Base-by-base conservation (phyloP, 1,140 invertebrate species). In the Danaus plexippus region DNA sequence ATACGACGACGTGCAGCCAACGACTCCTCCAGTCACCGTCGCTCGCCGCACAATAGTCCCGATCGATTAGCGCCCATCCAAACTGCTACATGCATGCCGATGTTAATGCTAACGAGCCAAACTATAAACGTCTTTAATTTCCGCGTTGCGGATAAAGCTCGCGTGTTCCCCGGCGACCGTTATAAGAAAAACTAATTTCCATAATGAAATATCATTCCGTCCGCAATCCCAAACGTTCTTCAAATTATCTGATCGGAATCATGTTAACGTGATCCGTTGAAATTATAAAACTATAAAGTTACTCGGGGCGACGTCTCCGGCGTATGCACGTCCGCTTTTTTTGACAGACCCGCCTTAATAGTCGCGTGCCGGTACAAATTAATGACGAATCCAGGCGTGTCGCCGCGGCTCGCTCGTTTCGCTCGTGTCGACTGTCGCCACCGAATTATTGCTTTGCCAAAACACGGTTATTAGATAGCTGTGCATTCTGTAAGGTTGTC, bases 141-240 rank as follows among this genome's bases (percentile, higher is more conserved):
- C 55, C 70, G 60, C 63, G 58, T 43, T 51, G 49, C 63, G 57
- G 57, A 48, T 47, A 55, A 47, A 45, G 50, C 57, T 84, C 74
- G 79, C 80, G 80, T 84, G 79, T 75, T 71, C 65, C 66, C 59
- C 57, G 62, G 68, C 61, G 58, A 69, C 74, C 79, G 79, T 85
- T 84, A 84, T 80, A 85, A 80, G 71, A 77, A 85, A 79, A 80
- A 77, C 75, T 80, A 80, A 86, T 84, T 84, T 82, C 75, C 75
- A 81, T 82, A 82, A 79, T 77, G 73, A 83, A 80, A 79, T 75
- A 82, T 78, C 74, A 75, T 77, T 74, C 58, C 69, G 63, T 46
- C 64, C 54, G 65, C 66, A 72, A 72, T 77, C 63, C 67, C 65
- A 73, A 72, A 69, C 69, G 64, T 71, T 73, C 65, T 59, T 65